A percentile compares a stretch with the other conserved stretches of the same genome.
Conservation (phyloP, 2,888 invertebrate genomes). For the Mimumesa dahlbomi region DNA sequence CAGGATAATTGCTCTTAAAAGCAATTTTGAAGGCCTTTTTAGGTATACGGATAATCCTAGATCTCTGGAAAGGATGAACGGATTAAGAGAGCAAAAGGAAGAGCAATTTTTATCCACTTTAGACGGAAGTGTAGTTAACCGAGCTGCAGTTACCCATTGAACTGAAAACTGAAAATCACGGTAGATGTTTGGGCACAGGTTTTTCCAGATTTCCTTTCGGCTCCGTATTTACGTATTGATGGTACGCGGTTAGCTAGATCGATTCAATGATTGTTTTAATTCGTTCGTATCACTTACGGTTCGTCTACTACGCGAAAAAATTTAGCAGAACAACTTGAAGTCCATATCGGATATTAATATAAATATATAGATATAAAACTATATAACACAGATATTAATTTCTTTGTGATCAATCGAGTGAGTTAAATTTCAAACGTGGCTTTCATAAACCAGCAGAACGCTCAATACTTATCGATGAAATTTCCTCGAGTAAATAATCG, state of each 20-base stretch:
- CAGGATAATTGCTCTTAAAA: constrained; percentile 56
- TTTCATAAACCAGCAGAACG: too few relatives aligned
- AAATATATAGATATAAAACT: too few relatives aligned
- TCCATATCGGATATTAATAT: too few relatives aligned
- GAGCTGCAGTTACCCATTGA: constrained; percentile 42
- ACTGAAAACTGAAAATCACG: constrained; percentile 59
- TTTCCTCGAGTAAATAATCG: too few relatives aligned
- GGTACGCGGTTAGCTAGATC: constrained; percentile 20
- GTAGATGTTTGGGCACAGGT: constrained; percentile 12
- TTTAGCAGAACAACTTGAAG: too few relatives aligned
- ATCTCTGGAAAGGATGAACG: constrained; percentile 16
- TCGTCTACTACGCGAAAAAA: too few relatives aligned
- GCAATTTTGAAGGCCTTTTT: constrained; percentile 29
- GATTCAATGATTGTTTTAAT: constrained; percentile 18
- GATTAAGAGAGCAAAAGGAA: constrained; percentile 13
- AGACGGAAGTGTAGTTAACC: constrained; percentile 47
- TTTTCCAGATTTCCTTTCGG: constrained; percentile 9
- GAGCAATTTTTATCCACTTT: constrained; percentile 56
- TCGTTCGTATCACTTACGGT: constrained; percentile 22
- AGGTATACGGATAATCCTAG: constrained; percentile 44
- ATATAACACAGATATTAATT: too few relatives aligned
- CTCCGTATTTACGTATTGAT: background rate
- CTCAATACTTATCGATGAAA: too few relatives aligned
- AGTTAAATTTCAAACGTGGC: too few relatives aligned
- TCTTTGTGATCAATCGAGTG: too few relatives aligned